A percentile compares a stretch with the other conserved stretches of the same genome.
Evolutionary conservation across 2,888 invertebrate genomes (phyloP).

Genomic region (Epinotia brunnichana): DNA sequence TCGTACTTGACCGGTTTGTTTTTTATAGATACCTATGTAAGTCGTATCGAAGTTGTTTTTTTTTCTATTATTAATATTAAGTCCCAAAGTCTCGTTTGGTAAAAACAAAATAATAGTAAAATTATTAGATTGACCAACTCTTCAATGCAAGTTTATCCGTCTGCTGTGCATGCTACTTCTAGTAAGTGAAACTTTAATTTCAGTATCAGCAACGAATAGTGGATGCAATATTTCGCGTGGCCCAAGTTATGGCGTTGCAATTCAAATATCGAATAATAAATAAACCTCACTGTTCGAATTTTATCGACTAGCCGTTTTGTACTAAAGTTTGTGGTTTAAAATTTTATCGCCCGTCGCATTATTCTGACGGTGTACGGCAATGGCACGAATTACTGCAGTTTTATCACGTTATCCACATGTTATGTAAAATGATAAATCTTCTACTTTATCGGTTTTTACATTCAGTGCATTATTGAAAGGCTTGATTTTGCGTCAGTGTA

Average conservation of each 20-base stretch:
- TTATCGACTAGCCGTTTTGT: constrained; percentile 47
- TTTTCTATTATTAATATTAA: no score
- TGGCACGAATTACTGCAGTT: constrained; percentile 22
- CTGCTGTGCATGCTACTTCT: background rate
- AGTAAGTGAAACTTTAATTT: constrained; percentile 34
- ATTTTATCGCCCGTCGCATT: constrained; percentile 33
- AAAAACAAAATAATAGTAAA: no score
- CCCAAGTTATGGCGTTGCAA: constrained; percentile 67
- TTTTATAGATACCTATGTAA: no score
- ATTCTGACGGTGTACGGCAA: constrained; percentile 29
- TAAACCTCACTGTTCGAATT: constrained; percentile 53
- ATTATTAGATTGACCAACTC: no score
- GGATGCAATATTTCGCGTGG: constrained; percentile 62
- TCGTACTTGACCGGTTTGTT: no score
- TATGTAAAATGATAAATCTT: background rate
- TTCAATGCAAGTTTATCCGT: no score
- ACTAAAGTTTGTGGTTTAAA: constrained; percentile 28
- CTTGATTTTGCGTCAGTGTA: background rate
- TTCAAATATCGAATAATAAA: constrained; percentile 66
- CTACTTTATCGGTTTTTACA: background rate
- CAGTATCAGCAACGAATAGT: constrained; percentile 40
- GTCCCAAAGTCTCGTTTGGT: no score
- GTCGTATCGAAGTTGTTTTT: no score
- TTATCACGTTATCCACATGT: constrained; percentile 26
- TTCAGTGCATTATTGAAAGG: background rate